Evolutionary conservation across 2,113 vertebrate species (phyloP).

Genomic region (Phrynocephalus versicolor): DNA sequence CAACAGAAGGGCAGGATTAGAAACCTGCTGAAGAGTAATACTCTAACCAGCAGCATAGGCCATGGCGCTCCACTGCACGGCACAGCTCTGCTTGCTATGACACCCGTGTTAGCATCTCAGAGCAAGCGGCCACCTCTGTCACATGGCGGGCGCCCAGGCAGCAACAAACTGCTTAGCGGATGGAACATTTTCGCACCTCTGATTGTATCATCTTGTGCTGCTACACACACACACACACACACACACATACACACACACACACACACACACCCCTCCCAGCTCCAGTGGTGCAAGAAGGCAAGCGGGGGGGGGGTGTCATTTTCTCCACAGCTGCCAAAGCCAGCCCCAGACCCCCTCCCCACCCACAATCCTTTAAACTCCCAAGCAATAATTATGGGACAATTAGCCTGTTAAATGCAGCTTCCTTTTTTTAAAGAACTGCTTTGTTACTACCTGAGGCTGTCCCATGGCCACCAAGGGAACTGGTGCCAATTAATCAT

Average conservation of each 20-base stretch:
- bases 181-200: not conserved
- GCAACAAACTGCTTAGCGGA: not conserved
- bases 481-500: slow-evolving; percentile 18
- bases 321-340: not conserved
- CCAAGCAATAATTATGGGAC: slow-evolving; percentile 29
- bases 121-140: not conserved
- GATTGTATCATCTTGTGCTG: not conserved
- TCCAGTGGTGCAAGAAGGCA: not conserved
- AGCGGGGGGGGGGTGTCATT: not conserved
- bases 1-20: not conserved
- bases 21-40: not conserved
- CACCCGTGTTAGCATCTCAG: too few species aligned
- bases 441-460: slow-evolving; percentile 34
- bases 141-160: not conserved
- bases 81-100: too few species aligned
- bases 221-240: not conserved
- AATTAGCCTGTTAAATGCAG: slow-evolving; percentile 35
- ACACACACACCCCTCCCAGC: not conserved
- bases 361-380: not conserved
- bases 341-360: not conserved
- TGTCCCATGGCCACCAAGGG: slow-evolving; percentile 5
- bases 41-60: not conserved
- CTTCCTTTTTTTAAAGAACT: slow-evolving; percentile 18
- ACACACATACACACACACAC: not conserved
- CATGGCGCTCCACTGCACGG: not conserved